phyloP scores from a whole-genome alignment of 2,888 invertebrate species.

The Leucophenga maculata region DNA sequence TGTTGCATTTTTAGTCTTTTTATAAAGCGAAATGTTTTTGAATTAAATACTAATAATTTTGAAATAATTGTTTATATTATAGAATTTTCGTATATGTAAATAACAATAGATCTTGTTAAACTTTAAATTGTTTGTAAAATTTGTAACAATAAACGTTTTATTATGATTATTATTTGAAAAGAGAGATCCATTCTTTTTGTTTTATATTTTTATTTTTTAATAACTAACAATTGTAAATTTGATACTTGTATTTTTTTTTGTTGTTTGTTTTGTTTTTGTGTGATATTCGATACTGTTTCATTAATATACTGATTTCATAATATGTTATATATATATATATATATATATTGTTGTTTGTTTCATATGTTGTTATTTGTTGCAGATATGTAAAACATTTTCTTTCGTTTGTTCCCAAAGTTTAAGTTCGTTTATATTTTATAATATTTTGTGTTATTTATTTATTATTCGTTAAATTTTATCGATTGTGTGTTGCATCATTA shows the following conservation, averaged over 20 bases:
- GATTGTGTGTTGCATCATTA: not conserved
- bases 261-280: too few relatives aligned
- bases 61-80: slow-evolving; percentile 12
- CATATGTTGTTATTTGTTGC: slow-evolving; percentile 33
- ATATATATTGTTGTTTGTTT: slow-evolving; percentile 28
- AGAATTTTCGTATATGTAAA: slow-evolving; percentile 33
- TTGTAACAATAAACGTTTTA: slow-evolving; percentile 57
- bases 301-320: slow-evolving; percentile 27
- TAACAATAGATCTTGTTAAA: slow-evolving; percentile 52
- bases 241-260: slow-evolving; percentile 51
- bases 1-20: not conserved
- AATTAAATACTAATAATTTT: not conserved
- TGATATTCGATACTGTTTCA: slow-evolving; percentile 11
- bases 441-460: slow-evolving; percentile 28
- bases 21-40: not conserved
- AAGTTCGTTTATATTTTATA: slow-evolving; percentile 37
- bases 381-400: slow-evolving; percentile 61
- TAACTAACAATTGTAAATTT: slow-evolving; percentile 11
- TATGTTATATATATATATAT: slow-evolving; percentile 48
- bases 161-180: slow-evolving; percentile 22
- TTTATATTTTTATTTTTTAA: slow-evolving; percentile 6
- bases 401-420: slow-evolving; percentile 57
- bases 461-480: slow-evolving; percentile 31
- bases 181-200: slow-evolving; percentile 49
- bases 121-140: slow-evolving; percentile 40